phyloP scores from a whole-genome alignment of 2,888 invertebrate genomes.

The Ditylenchus weischeri region DNA sequence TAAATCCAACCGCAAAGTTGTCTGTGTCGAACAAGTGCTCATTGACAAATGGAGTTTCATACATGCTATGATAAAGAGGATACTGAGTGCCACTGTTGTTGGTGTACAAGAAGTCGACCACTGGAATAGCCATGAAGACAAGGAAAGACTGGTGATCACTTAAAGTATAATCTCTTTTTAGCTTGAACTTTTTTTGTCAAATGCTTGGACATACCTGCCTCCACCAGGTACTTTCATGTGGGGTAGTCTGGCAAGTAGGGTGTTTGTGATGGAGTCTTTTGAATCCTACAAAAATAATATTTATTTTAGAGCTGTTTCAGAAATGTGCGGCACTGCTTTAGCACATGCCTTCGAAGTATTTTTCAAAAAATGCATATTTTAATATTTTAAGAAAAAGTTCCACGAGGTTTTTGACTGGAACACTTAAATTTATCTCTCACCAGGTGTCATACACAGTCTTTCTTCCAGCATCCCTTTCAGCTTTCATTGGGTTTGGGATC shows the following conservation, averaged over 20 bases:
- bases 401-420: too few relatives aligned
- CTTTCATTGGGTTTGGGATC: conserved; percentile 47
- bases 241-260: conserved; percentile 25
- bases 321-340: too few relatives aligned
- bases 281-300: not conserved
- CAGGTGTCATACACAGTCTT: conserved; percentile 54
- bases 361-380: too few relatives aligned
- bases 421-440: conserved; percentile 20
- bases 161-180: too few relatives aligned
- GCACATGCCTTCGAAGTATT: too few relatives aligned
- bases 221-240: conserved; percentile 57
- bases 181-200: conserved; percentile 9
- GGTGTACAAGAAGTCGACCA: conserved; percentile 60
- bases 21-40: conserved; percentile 54
- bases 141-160: conserved; percentile 62
- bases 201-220: conserved; percentile 60
- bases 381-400: too few relatives aligned
- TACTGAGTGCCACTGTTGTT: conserved; percentile 25
- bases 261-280: not conserved
- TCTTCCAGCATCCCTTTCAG: conserved; percentile 37
- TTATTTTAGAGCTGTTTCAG: too few relatives aligned
- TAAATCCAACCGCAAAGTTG: conserved; percentile 37
- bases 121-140: conserved; percentile 61
- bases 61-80: conserved; percentile 56
- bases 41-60: conserved; percentile 56